Evolutionary conservation across 1,140 invertebrate genomes (phyloP), one percentile per base, ranked within the genome.

Genomic region (Sipha flava): DNA sequence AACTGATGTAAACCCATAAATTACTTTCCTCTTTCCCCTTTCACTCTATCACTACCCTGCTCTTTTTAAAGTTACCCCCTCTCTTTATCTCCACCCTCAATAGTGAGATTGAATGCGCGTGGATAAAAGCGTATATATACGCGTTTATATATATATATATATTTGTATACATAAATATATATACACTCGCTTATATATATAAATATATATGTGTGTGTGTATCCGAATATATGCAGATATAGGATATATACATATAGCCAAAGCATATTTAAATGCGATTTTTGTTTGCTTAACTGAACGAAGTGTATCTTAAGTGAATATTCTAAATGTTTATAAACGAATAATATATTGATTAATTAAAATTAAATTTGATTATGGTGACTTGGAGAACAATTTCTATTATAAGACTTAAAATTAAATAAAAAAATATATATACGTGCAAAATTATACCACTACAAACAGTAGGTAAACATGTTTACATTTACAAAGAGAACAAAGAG

Each of bases 1-100:
- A 70, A 70, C 66, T 70, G 66, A 70, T 70, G 66, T 70, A 70
- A 70, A 70, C 66, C 66, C 66, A 70, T 70, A 70, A 70, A 70
- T 70, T 70, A 70, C 66, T 70, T 70, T 70, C 66, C 66, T 47
- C 66, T 70, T 70, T 70, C 62, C 62, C 34, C 64, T 68, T 68
- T 68, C 64, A 66, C 64, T 68, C 64, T 45, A 45, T 68, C 66
- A 47, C 43, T 47, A 47, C 40, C 66, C 66, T 70, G 40, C 66
- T 70, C 66, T 70, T 70, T 70, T 70, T 70, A 70, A 70, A 70
- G 66, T 70, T 70, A 70, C 66, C 40, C 40, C 66, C 66, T 18
- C 40, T 47, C 43, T 70, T 23, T 70, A n/a, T 70, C 66, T 29
- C 40, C 23, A 70, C 66, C 66, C 66, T 70, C 66, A 3, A 47